Percentiles rank a stretch among this genome's conserved stretches.
Evolutionary conservation across 2,797 vertebrate genomes (phyloP).

Genomic region (Todus mexicanus): DNA sequence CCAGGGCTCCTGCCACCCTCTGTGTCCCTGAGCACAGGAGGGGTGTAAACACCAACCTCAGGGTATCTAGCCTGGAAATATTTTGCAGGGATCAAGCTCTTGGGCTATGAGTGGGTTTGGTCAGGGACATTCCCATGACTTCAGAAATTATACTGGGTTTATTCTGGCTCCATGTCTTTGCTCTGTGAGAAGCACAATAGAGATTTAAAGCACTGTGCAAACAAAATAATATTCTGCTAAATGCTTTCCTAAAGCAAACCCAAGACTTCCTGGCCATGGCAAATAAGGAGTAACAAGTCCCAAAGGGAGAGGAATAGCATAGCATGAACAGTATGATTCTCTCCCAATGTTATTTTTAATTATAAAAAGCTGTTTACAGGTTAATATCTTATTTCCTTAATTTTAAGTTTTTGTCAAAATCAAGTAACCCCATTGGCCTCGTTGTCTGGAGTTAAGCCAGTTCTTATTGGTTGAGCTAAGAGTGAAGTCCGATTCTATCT

Average conservation of each 20-base stretch:
- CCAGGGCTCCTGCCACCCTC: neutral
- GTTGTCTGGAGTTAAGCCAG: neutral
- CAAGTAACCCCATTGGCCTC: neutral
- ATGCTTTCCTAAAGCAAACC: neutral
- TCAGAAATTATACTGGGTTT: neutral
- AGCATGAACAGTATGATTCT: neutral
- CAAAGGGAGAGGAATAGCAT: neutral
- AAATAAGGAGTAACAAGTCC: neutral
- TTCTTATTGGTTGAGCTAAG: neutral
- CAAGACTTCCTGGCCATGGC: neutral
- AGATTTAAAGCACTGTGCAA: neutral
- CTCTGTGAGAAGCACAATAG: neutral
- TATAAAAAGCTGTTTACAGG: neutral
- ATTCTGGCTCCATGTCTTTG: neutral
- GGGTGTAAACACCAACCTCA: neutral
- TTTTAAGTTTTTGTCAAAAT: neutral
- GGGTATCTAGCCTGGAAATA: neutral
- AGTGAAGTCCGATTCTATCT: neutral
- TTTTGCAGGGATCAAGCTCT: neutral
- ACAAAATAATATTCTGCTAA: neutral
- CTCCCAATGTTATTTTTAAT: neutral
- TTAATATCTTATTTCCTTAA: neutral
- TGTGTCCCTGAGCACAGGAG: rapidly evolving
- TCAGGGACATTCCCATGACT: neutral
- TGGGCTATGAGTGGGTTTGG: neutral